Conservation (phyloP, 1,140 invertebrate genomes). For the Cyrtorhinus lividipennis region DNA sequence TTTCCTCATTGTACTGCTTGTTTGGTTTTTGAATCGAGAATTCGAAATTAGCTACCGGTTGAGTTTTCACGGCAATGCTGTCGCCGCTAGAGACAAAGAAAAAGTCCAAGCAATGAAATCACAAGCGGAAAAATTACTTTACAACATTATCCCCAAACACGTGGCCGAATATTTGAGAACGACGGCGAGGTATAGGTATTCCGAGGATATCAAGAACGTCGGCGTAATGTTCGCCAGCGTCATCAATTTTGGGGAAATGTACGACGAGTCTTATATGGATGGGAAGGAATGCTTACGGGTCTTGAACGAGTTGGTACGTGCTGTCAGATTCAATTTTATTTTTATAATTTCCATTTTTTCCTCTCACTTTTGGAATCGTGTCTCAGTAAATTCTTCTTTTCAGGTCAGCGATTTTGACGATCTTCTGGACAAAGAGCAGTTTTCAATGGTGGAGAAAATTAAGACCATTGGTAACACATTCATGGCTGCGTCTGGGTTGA, state of each 20-base stretch:
- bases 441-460: slow-evolving; percentile 87
- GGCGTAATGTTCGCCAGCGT: slow-evolving; percentile 91
- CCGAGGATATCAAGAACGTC: slow-evolving; percentile 83
- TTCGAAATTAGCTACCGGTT: slow-evolving; percentile 89
- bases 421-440: slow-evolving; percentile 63
- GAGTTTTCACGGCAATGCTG: slow-evolving; percentile 81
- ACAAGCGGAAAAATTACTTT: slow-evolving; percentile 88
- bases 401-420: slow-evolving; percentile 82
- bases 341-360: background rate
- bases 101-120: slow-evolving; percentile 77
- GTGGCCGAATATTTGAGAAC: slow-evolving; percentile 85
- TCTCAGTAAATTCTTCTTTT: slow-evolving; percentile 24
- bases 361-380: background rate
- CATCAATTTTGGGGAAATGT: slow-evolving; percentile 90
- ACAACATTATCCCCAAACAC: slow-evolving; percentile 91
- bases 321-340: background rate
- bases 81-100: slow-evolving; percentile 71
- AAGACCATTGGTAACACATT: slow-evolving; percentile 96
- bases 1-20: slow-evolving; percentile 60
- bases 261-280: slow-evolving; percentile 86
- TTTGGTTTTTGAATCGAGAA: slow-evolving; percentile 83
- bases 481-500: slow-evolving; percentile 92
- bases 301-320: slow-evolving; percentile 68
- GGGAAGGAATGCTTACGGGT: slow-evolving; percentile 87
- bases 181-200: slow-evolving; percentile 63